Evolutionary conservation across 2,888 invertebrate genomes (phyloP), one percentile per base, ranked within the genome.

Genomic region (Agrochola litura): DNA sequence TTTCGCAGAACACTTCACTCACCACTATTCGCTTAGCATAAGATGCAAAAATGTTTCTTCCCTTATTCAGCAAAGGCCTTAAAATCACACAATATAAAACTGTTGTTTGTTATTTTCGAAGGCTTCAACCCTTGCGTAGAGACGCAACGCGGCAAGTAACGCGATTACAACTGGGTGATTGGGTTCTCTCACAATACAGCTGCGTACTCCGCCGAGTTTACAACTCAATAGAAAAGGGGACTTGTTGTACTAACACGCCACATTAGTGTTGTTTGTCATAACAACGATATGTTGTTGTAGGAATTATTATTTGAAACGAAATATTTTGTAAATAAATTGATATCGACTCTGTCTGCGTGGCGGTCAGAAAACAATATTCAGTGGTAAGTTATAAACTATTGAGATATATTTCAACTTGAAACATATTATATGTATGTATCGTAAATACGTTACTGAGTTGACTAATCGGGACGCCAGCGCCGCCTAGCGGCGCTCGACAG

Each of bases 121-220:
- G 46, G 72, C 77, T 87, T 80, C 88, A 91, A 83, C 89, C 90
- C 90, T 90, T 89, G 56, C 75, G 72, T 58, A 65, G 73, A 58
- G 76, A 82, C 79, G 84, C 81, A 88, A 83, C 87, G 85, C 86
- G 84, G 92, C 90, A 89, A 85, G 86, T 92, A 92, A 94, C 87
- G 75, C 89, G 92, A 94, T 94, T 94, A 93, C 85, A 79, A 81
- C 84, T 92, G 93, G 89, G 83, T 92, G 93, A 93, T 93, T 94
- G 93, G 90, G 86, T 86, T 76, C 83, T 82, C 73, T 81, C 78
- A 83, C 76, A 73, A 78, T 67, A 82, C 85, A 79, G 79, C 77
- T 83, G 79, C 71, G 78, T 83, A 79, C 63, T 74, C 46, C 46
- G 56, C 8, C 25, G 63, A 69, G 77, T 87, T 82, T 76, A 86